A percentile compares a stretch with the other conserved stretches of the same genome.
Evolutionary conservation across 2,888 invertebrate genomes (phyloP).

Genomic region (Asteroscopus sphinx): DNA sequence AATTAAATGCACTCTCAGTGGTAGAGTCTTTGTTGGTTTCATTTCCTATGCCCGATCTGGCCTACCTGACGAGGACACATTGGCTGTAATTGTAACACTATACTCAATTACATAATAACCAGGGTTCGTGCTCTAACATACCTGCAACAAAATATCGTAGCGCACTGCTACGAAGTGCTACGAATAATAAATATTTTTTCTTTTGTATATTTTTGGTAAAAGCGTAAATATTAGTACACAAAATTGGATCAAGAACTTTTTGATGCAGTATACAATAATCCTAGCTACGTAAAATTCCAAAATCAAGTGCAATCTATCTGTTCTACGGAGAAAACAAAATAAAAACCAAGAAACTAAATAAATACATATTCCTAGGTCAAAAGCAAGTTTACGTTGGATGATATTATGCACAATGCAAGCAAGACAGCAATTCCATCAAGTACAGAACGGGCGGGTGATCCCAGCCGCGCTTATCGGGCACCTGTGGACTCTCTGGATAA

Average conservation of each 20-base stretch:
- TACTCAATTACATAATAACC: no score
- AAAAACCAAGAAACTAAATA: constrained; percentile 21
- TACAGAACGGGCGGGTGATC: constrained; percentile 70
- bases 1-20: no score
- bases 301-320: constrained; percentile 7
- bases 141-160: background rate
- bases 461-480: constrained; percentile 79
- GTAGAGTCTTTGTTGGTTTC: no score
- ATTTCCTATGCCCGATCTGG: no score
- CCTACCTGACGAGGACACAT: no score
- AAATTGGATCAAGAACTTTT: background rate
- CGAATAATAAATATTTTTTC: background rate
- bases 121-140: background rate
- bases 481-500: constrained; percentile 82
- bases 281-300: constrained; percentile 7
- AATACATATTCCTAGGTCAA: constrained; percentile 36
- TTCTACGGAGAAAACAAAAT: constrained; percentile 6
- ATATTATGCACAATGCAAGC: constrained; percentile 73
- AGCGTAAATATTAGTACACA: background rate
- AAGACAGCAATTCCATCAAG: constrained; percentile 81
- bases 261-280: no score
- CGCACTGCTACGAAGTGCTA: constrained; percentile 1
- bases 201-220: background rate
- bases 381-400: constrained; percentile 50
- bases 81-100: no score